phyloP scores from a whole-genome alignment of 1,140 invertebrate species.

The Cotesia chilonis region DNA sequence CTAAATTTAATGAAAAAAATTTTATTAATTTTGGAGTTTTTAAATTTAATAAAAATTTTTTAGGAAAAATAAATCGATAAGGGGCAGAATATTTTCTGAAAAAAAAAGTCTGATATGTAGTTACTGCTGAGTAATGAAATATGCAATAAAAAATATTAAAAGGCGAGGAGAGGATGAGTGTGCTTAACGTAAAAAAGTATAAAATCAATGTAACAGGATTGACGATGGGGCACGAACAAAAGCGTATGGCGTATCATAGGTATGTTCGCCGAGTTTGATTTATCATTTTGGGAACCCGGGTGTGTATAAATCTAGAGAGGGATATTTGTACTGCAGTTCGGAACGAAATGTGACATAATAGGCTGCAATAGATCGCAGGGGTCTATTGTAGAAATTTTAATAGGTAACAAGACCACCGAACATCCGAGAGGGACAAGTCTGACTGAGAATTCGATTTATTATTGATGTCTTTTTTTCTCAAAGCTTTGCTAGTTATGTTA shows the following conservation, averaged over 20 bases:
- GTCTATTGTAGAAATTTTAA: conserved; percentile 63
- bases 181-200: too few species aligned
- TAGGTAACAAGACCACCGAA: conserved; percentile 63
- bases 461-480: conserved; percentile 5
- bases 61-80: too few species aligned
- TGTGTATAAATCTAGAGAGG: conserved; percentile 22
- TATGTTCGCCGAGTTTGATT: conserved; percentile 62
- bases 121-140: too few species aligned
- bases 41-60: too few species aligned
- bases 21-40: too few species aligned
- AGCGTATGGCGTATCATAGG: conserved; percentile 51
- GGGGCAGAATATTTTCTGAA: too few species aligned
- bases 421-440: conserved; percentile 6
- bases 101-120: too few species aligned
- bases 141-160: too few species aligned
- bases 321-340: conserved; percentile 55
- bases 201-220: too few species aligned
- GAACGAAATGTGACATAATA: conserved; percentile 66
- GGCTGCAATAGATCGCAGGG: conserved; percentile 57
- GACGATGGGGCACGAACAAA: conserved; percentile 47
- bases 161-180: too few species aligned
- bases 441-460: conserved; percentile 20
- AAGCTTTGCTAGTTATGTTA: too few species aligned
- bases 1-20: too few species aligned
- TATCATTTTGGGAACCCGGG: conserved; percentile 53